A percentile compares a stretch with the other conserved stretches of the same genome.
Evolutionary conservation across 1,140 invertebrate genomes (phyloP).

Genomic region (Drosophila prosaltans): DNA sequence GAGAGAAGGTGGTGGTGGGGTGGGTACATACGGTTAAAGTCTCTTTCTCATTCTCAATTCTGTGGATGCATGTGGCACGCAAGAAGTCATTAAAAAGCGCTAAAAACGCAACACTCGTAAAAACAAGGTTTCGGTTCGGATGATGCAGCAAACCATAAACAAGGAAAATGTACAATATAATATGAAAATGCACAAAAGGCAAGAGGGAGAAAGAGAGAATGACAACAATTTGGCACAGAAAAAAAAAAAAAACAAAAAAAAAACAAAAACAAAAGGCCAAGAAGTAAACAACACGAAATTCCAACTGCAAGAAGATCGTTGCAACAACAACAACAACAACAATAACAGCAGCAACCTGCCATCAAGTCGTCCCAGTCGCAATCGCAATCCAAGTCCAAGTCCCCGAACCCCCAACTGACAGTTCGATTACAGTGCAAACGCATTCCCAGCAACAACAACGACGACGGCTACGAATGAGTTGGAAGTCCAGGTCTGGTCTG

Average conservation of each 20-base stretch:
- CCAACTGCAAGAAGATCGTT: conserved; percentile 18
- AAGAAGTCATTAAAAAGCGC: conserved; percentile 72
- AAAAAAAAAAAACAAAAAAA: neutral
- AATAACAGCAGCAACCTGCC: conserved; percentile 7
- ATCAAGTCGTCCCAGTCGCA: neutral
- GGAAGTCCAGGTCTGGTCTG: conserved; percentile 2
- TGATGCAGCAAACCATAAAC: conserved; percentile 61
- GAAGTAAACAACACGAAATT: conserved; percentile 38
- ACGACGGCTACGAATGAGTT: conserved; percentile 2
- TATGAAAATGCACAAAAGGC: conserved; percentile 18
- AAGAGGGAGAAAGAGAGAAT: conserved; percentile 43
- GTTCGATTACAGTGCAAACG: conserved; percentile 57
- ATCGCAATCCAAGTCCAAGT: conserved; percentile 28
- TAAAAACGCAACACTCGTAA: conserved; percentile 60
- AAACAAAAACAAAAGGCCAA: conserved; percentile 19
- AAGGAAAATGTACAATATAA: conserved; percentile 20
- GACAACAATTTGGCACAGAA: conserved; percentile 55
- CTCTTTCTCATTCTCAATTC: conserved; percentile 42
- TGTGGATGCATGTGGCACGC: conserved; percentile 71
- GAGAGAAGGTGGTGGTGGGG: neutral
- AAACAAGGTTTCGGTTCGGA: conserved; percentile 34
- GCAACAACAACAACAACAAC: neutral
- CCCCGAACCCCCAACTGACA: conserved; percentile 24
- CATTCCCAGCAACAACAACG: conserved; percentile 34
- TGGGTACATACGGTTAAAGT: conserved; percentile 2